A percentile compares a stretch with the other conserved stretches of the same genome.
Evolutionary conservation across 2,888 invertebrate species (phyloP).

Genomic region (Drosophila kambysellisi): DNA sequence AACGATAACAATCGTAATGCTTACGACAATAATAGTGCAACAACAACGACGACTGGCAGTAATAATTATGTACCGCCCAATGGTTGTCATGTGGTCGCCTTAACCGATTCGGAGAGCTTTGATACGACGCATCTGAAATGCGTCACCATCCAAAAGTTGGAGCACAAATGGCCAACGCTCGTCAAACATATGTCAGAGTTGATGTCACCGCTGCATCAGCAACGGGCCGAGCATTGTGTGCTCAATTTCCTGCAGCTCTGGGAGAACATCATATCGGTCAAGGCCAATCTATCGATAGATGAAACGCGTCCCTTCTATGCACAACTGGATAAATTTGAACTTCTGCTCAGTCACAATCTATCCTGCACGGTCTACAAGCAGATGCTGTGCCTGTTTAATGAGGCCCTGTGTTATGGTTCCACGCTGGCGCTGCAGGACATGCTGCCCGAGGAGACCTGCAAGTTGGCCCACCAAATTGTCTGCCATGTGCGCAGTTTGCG

Average conservation of each 20-base stretch:
- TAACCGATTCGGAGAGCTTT: slow-evolving; percentile 92
- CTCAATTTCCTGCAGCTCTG: slow-evolving; percentile 94
- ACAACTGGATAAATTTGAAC: slow-evolving; percentile 92
- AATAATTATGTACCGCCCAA: slow-evolving; percentile 50
- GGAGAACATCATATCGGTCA: slow-evolving; percentile 96
- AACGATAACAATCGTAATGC: slow-evolving; percentile 34
- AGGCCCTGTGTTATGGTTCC: slow-evolving; percentile 95
- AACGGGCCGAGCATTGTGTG: slow-evolving; percentile 88
- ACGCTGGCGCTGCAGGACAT: slow-evolving; percentile 95
- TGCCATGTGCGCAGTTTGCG: slow-evolving; percentile 94
- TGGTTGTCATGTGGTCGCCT: slow-evolving; percentile 84
- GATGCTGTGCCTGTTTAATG: slow-evolving; percentile 93
- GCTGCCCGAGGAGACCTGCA: slow-evolving; percentile 94
- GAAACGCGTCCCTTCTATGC: slow-evolving; percentile 96
- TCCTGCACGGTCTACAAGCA: slow-evolving; percentile 94
- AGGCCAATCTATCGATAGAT: slow-evolving; percentile 94
- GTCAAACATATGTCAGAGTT: slow-evolving; percentile 88
- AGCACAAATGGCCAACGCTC: slow-evolving; percentile 93
- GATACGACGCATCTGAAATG: slow-evolving; percentile 95
- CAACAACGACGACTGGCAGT: slow-evolving; percentile 17
- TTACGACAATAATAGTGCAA: not conserved
- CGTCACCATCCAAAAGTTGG: slow-evolving; percentile 93
- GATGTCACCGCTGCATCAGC: slow-evolving; percentile 67
- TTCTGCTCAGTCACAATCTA: slow-evolving; percentile 89
- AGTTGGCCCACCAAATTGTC: slow-evolving; percentile 93